Evolutionary conservation across 2,113 vertebrate genomes (phyloP).

Genomic region (Hoplias malabaricus): DNA sequence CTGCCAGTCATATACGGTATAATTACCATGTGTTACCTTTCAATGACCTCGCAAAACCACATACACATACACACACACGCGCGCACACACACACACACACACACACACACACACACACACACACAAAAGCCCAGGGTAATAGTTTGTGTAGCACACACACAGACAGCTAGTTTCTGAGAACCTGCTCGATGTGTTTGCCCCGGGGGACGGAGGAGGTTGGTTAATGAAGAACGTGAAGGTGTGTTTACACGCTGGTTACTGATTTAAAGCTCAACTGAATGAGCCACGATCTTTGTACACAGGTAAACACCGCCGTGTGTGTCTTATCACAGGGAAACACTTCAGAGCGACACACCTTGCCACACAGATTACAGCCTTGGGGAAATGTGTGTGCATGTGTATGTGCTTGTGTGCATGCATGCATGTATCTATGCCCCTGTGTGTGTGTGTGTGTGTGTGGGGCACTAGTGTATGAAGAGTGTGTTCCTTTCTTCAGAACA

Average conservation of each 20-base stretch:
- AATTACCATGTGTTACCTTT: constrained; percentile 23
- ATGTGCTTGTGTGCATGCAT: neutral
- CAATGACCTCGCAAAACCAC: neutral
- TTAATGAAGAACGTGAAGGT: constrained; percentile 50
- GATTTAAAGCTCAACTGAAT: constrained; percentile 50
- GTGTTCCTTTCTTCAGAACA: constrained; percentile 37
- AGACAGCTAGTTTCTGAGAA: constrained; percentile 28
- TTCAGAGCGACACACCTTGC: constrained; percentile 40
- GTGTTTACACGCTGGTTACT: constrained; percentile 59
- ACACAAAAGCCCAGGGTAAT: neutral
- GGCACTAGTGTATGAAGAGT: constrained; percentile 12
- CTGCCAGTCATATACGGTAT: neutral
- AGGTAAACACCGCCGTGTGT: constrained; percentile 48
- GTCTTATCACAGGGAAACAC: constrained; percentile 48
- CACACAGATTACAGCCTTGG: constrained; percentile 33
- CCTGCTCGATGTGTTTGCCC: constrained; percentile 27
- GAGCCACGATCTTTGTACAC: constrained; percentile 44
- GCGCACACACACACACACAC: constrained; percentile 7
- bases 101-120: constrained; percentile 13
- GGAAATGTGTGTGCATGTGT: constrained; percentile 30
- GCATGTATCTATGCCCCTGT: too few relatives aligned
- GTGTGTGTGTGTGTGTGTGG: constrained; percentile 28
- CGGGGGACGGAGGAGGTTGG: constrained; percentile 29
- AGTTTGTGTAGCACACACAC: constrained; percentile 5
- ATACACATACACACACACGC: neutral